These are phyloP conservation scores for Antigone vipio DNA, from an alignment of 2,113 vertebrate species.

Conservation along the genomic window DNA sequence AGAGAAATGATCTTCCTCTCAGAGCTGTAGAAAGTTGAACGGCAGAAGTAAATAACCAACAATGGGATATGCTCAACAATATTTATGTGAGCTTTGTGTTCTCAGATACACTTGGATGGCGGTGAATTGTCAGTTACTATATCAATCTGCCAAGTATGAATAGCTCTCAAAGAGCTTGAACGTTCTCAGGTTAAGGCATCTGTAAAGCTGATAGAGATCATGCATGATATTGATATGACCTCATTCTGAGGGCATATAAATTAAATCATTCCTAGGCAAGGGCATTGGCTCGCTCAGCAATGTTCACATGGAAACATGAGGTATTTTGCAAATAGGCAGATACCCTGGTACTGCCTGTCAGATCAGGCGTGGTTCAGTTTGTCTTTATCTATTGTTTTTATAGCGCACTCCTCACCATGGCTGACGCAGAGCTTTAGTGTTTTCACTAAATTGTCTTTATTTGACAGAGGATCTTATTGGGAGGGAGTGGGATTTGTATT, in stretches of 20 bases:
- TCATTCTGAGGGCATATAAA: constrained; percentile 73
- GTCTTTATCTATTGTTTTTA: background rate
- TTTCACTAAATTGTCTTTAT: background rate
- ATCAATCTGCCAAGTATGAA: constrained; percentile 83
- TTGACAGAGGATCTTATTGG: background rate
- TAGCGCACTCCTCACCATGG: background rate
- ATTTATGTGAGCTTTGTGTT: constrained; percentile 81
- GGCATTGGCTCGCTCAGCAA: background rate
- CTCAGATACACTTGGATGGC: constrained; percentile 76
- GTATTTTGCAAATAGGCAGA: constrained; percentile 7
- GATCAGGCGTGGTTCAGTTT: background rate
- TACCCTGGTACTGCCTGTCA: background rate
- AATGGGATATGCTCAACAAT: constrained; percentile 76
- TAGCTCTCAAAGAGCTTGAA: constrained; percentile 64
- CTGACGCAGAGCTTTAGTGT: background rate
- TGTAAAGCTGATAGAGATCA: constrained; percentile 68
- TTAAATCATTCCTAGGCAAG: constrained; percentile 60
- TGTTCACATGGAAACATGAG: constrained; percentile 51
- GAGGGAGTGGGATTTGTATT: background rate
- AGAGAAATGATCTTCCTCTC: constrained; percentile 68
- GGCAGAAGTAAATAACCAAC: constrained; percentile 73
- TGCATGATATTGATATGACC: constrained; percentile 78
- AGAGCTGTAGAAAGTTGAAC: constrained; percentile 67
- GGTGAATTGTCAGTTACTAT: constrained; percentile 79
- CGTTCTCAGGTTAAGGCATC: constrained; percentile 75